A percentile compares a stretch with the other conserved stretches of the same genome.
Conservation (phyloP, 2,113 vertebrate genomes). For the Eurypyga helias region DNA sequence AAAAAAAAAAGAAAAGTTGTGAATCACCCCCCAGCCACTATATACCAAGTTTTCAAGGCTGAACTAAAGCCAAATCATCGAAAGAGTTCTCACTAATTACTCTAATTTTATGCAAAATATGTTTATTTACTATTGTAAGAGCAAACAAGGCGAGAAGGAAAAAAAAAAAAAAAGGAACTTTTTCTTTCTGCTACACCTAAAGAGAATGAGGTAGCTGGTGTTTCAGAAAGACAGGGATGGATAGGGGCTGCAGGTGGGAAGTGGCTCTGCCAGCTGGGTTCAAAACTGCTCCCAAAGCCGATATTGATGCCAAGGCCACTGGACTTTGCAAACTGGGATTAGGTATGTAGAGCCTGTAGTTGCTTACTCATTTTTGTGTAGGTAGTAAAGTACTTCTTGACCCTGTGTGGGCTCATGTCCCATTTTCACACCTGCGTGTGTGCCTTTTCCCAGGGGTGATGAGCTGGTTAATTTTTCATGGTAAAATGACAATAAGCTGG, state of each 20-base stretch:
- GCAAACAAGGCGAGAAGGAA: neutral
- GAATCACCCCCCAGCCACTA: neutral
- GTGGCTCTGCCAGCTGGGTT: neutral
- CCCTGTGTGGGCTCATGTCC: neutral
- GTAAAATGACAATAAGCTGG: neutral
- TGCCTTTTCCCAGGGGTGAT: neutral
- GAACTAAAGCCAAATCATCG: neutral
- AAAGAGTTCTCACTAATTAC: neutral
- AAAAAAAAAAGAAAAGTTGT: neutral
- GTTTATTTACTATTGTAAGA: neutral
- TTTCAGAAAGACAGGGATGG: neutral
- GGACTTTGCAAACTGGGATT: neutral
- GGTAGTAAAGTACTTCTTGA: neutral
- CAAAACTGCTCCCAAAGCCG: neutral
- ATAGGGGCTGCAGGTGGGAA: neutral
- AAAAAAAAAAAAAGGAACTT: neutral
- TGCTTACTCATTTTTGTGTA: neutral
- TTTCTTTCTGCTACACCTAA: neutral
- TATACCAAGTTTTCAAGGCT: neutral
- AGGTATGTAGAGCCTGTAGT: rapidly evolving
- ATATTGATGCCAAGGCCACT: neutral
- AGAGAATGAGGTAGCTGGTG: neutral
- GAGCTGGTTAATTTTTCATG: neutral
- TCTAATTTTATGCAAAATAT: neutral
- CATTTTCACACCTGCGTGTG: neutral